Base-by-base conservation (phyloP, 2,797 vertebrate genomes). In the Halcyon smyrnensis region DNA sequence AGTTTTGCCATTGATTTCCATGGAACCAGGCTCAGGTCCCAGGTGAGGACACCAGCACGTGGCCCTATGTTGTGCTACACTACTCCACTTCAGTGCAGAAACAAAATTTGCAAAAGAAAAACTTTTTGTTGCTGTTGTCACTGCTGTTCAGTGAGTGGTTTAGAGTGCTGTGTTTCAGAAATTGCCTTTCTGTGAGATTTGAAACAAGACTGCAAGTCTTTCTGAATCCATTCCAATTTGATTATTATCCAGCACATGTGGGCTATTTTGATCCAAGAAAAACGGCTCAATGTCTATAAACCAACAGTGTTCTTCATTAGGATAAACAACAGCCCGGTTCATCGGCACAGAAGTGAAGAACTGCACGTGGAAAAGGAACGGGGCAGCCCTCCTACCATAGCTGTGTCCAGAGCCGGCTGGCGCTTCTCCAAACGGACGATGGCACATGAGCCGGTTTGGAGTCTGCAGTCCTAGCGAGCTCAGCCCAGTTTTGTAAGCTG, bases 401-500 rank as follows among this genome's bases (percentile, higher is more conserved):
- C 87, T 95, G 95, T 96, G 95, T 96, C 97, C 95, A 94, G 97
- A 96, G 95, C 89, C 71, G 92, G 97, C 91, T 96, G 97, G 96
- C 95, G 92, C 86, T 96, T 96, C 96, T 97, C 95, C 89, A 97
- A 95, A 94, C 16, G 8, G 82, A 92, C 1, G 67, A 92, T 85
- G 97, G 96, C 97, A 97, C 93, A 90, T 93, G 93, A 95, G 94
- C 95, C 73, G 68, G 90, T 89, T 60, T 96, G 97, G 96, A 97
- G 97, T 46, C 97, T 98, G 94, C 87, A 84, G 90, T 87, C 93
- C 84, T 90, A 74, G 71, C 48, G 21, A 82, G 87, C 54, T 98
- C 98, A 99, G 96, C 99, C 99, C 32, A 99, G 99, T 98, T 99
- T 99, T 84, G 99, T 99, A 98, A 99, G 99, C 95, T 99, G 99